A percentile compares a stretch with the other conserved stretches of the same genome.
Conservation (phyloP, 2,888 invertebrate species). For the Tipula helvola region DNA sequence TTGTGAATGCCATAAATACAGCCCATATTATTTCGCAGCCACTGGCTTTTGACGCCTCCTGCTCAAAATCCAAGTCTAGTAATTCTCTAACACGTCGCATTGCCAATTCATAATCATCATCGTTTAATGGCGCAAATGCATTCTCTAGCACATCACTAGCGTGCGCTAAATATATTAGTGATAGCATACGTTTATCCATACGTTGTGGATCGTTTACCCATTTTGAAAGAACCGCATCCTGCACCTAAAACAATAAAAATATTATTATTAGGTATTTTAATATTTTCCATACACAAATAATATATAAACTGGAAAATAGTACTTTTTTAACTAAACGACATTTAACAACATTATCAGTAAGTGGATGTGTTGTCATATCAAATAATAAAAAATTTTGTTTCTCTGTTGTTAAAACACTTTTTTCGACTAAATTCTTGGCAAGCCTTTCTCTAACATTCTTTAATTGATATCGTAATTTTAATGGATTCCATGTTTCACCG, state of each 20-base stretch:
- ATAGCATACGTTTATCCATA: conserved; percentile 90
- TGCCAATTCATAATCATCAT: conserved; percentile 96
- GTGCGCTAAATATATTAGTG: conserved; percentile 90
- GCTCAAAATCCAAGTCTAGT: conserved; percentile 93
- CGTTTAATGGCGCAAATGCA: conserved; percentile 94
- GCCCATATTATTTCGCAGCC: conserved; percentile 96
- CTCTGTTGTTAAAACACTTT: conserved; percentile 96
- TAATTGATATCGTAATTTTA: conserved; percentile 94
- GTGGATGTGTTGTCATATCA: conserved; percentile 99
- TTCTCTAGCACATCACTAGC: conserved; percentile 98
- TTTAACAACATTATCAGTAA: conserved; percentile 91
- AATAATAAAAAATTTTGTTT: conserved; percentile 99
- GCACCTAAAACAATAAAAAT: conserved; percentile 51
- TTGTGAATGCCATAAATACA: conserved; percentile 95
- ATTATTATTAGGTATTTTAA: conserved; percentile 4
- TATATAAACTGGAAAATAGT: neutral
- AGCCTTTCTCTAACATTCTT: conserved; percentile 97
- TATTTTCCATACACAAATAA: neutral
- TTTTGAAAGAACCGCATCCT: conserved; percentile 90
- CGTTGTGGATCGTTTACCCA: conserved; percentile 97
- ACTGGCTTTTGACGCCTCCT: conserved; percentile 83
- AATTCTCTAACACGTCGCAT: conserved; percentile 94
- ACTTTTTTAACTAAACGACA: conserved; percentile 94
- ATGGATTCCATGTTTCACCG: conserved; percentile 99
- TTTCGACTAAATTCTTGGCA: conserved; percentile 98